phyloP scores from a whole-genome alignment of 1,140 invertebrate genomes.

The Zaprionus ghesquierei region DNA sequence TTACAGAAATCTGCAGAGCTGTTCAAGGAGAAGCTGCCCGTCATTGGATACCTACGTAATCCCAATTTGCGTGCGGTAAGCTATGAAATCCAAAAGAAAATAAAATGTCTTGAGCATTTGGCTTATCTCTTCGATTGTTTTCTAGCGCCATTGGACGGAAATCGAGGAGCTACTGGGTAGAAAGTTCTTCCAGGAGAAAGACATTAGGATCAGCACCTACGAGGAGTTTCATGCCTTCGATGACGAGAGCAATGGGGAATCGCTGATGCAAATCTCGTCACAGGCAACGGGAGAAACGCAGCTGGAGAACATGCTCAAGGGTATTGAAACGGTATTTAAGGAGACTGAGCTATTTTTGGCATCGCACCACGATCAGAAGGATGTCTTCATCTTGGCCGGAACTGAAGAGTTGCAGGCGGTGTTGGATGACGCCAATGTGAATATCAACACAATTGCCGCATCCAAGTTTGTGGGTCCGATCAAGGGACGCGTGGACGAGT shows the following conservation, averaged over 20 bases:
- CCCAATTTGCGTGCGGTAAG: slow-evolving; percentile 68
- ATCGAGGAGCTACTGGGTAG: slow-evolving; percentile 89
- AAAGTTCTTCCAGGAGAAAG: slow-evolving; percentile 88
- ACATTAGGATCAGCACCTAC: slow-evolving; percentile 86
- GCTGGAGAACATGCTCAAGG: slow-evolving; percentile 90
- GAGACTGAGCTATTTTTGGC: slow-evolving; percentile 89
- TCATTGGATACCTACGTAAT: slow-evolving; percentile 77
- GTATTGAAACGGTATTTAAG: slow-evolving; percentile 93
- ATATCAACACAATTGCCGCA: slow-evolving; percentile 92
- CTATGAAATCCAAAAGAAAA: neutral
- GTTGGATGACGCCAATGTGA: slow-evolving; percentile 93
- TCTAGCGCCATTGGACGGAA: slow-evolving; percentile 90
- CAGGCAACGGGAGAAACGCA: slow-evolving; percentile 93
- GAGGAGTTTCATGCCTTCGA: slow-evolving; percentile 89
- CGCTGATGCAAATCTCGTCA: slow-evolving; percentile 91
- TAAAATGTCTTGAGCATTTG: no score
- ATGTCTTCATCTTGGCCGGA: slow-evolving; percentile 91
- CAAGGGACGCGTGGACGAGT: slow-evolving; percentile 90
- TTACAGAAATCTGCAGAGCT: slow-evolving; percentile 89
- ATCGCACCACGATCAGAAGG: slow-evolving; percentile 90
- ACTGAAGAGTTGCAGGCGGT: slow-evolving; percentile 92
- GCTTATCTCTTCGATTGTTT: neutral
- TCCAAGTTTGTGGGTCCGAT: slow-evolving; percentile 93
- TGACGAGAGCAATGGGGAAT: slow-evolving; percentile 84
- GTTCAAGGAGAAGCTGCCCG: slow-evolving; percentile 87